Evolutionary conservation across 2,888 invertebrate species (phyloP).

Genomic region (Sminthurinus aureus): DNA sequence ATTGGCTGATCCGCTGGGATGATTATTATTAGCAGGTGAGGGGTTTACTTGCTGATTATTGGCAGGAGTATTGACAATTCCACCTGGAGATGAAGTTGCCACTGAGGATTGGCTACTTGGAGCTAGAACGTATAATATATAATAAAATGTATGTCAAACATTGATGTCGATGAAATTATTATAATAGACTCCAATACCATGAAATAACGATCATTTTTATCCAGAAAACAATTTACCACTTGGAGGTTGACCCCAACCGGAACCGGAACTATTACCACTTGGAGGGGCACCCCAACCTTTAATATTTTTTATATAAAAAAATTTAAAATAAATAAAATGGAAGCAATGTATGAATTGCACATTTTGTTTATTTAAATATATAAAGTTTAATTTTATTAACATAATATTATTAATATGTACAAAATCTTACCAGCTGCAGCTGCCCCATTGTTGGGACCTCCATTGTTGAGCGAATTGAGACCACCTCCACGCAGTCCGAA

Average conservation of each 20-base stretch:
- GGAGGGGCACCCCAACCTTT: constrained; percentile 67
- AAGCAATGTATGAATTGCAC: too few species aligned
- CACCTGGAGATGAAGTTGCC: constrained; percentile 55
- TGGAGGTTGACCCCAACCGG: constrained; percentile 53
- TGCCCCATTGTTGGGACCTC: constrained; percentile 77
- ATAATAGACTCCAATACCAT: too few species aligned
- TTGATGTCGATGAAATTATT: too few species aligned
- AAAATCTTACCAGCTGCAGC: constrained; percentile 65
- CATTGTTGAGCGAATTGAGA: constrained; percentile 79
- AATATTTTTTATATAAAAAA: constrained; percentile 60
- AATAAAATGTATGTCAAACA: too few species aligned
- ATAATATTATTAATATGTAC: too few species aligned
- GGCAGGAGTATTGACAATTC: constrained; percentile 27
- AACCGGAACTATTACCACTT: constrained; percentile 63
- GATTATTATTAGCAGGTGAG: constrained; percentile 58
- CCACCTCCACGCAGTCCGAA: constrained; percentile 79
- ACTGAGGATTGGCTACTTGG: constrained; percentile 33
- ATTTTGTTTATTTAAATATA: constrained; percentile 63
- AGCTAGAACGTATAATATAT: too few species aligned
- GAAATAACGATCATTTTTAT: too few species aligned
- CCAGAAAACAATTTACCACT: too few species aligned
- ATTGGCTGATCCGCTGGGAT: constrained; percentile 56
- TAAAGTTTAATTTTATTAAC: constrained; percentile 65
- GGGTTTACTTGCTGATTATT: constrained; percentile 50
- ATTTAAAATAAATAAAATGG: too few species aligned